Evolutionary conservation across 1,140 invertebrate species (phyloP).

Genomic region (Tetranychus urticae): DNA sequence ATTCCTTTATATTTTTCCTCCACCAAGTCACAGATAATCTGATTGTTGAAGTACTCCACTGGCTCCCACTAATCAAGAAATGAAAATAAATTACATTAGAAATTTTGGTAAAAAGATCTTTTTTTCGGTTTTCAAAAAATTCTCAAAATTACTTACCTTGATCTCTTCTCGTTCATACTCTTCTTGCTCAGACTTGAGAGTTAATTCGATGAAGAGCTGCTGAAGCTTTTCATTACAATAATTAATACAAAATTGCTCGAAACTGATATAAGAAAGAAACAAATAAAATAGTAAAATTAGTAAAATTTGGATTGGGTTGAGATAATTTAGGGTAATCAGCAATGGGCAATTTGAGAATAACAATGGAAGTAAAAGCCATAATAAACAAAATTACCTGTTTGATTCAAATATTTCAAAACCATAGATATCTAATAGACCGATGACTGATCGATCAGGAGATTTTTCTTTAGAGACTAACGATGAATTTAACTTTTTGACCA

Average conservation of each 20-base stretch:
- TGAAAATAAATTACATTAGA: background rate
- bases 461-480: slow-evolving; percentile 32
- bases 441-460: slow-evolving; percentile 25
- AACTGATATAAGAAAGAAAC: slow-evolving; percentile 48
- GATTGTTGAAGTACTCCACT: background rate
- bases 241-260: slow-evolving; percentile 67
- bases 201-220: slow-evolving; percentile 37
- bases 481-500: slow-evolving; percentile 32
- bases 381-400: slow-evolving; percentile 12
- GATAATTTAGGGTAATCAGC: slow-evolving; percentile 34
- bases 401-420: slow-evolving; percentile 40
- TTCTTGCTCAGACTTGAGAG: slow-evolving; percentile 32
- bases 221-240: slow-evolving; percentile 43
- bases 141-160: slow-evolving; percentile 18
- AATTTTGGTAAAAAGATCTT: background rate
- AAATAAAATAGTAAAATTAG: background rate
- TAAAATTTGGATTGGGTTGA: slow-evolving; percentile 2
- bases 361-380: no score
- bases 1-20: no score
- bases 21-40: no score
- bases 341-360: no score
- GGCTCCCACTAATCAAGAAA: background rate
- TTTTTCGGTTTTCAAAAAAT: slow-evolving; percentile 15
- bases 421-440: slow-evolving; percentile 39
- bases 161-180: slow-evolving; percentile 32